Conservation (phyloP, 2,113 vertebrate species). For the Eulacestoma nigropectus region DNA sequence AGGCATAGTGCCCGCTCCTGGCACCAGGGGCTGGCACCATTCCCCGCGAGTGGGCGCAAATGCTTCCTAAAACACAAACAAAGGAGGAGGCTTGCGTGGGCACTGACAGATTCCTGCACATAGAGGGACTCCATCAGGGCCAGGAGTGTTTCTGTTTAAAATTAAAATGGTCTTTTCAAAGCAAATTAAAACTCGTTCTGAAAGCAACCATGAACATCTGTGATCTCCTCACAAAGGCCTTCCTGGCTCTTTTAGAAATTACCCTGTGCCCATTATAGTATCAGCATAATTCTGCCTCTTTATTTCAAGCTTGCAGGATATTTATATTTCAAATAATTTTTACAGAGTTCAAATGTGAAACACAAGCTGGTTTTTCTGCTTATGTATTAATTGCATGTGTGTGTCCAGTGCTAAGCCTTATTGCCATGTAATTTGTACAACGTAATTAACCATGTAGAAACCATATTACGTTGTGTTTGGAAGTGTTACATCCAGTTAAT, state of each 20-base stretch:
- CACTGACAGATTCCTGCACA: background rate
- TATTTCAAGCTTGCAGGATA: background rate
- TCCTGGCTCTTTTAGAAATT: background rate
- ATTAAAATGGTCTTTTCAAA: constrained; percentile 7
- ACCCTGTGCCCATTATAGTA: background rate
- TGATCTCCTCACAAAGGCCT: constrained; percentile 22
- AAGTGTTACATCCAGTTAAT: constrained; percentile 61
- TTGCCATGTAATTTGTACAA: constrained; percentile 12
- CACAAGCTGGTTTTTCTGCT: background rate
- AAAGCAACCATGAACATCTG: background rate
- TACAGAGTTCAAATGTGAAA: background rate
- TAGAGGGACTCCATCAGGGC: background rate
- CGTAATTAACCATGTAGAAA: constrained; percentile 57
- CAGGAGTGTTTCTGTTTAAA: background rate
- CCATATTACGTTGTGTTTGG: constrained; percentile 6
- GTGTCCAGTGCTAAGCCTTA: constrained; percentile 23
- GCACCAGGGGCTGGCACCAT: background rate
- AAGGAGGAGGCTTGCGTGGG: background rate
- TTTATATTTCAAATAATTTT: background rate
- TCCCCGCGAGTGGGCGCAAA: background rate
- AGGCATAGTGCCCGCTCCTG: background rate
- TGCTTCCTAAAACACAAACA: constrained; percentile 17
- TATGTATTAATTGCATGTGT: background rate
- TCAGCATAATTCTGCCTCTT: background rate
- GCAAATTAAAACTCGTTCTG: background rate